phyloP scores from a whole-genome alignment of 2,888 invertebrate genomes.

The Papilio protenor region DNA sequence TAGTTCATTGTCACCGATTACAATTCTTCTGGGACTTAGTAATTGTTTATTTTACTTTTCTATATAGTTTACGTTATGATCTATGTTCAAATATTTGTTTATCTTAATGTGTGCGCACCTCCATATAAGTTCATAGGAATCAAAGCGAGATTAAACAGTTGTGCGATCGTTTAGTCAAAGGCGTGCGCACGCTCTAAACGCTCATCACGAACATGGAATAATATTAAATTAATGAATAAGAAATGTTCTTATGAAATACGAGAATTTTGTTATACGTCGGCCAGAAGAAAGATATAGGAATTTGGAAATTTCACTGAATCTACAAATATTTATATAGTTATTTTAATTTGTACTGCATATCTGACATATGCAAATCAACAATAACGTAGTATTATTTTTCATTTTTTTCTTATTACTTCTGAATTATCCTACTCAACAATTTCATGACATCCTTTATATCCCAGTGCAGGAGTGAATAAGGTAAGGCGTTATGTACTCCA shows the following conservation, averaged over 20 bases:
- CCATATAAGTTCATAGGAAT: too few species aligned
- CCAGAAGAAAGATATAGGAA: too few species aligned
- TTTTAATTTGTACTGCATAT: background rate
- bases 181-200: too few species aligned
- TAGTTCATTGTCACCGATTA: slow-evolving; percentile 10
- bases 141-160: too few species aligned
- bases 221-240: too few species aligned
- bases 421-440: background rate
- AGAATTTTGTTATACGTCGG: too few species aligned
- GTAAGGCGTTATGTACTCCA: background rate
- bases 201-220: background rate
- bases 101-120: too few species aligned
- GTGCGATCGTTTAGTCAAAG: too few species aligned
- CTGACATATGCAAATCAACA: too few species aligned
- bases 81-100: background rate
- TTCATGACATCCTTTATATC: background rate
- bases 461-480: background rate
- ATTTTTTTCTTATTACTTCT: background rate
- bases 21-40: background rate
- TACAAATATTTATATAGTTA: background rate
- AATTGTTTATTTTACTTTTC: background rate
- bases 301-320: background rate
- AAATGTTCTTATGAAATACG: too few species aligned
- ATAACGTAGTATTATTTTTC: too few species aligned
- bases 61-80: background rate